phyloP scores from a whole-genome alignment of 2,113 vertebrate genomes.

The Crotalus viridis region DNA sequence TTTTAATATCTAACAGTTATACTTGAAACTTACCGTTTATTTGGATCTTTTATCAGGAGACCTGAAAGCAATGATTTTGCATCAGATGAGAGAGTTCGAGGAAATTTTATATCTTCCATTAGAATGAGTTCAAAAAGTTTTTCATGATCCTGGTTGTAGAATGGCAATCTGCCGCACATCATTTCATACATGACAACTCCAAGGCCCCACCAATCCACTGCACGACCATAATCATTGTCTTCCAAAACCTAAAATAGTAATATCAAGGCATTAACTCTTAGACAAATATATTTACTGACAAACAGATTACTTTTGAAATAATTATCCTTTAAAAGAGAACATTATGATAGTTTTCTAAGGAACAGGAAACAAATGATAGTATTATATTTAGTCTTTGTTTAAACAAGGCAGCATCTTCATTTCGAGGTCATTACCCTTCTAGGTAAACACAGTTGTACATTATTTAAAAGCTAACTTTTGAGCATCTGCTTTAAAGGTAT shows the following conservation, averaged over 20 bases:
- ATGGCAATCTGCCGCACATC: constrained; percentile 96
- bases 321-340: background rate
- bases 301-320: background rate
- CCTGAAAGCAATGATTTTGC: constrained; percentile 96
- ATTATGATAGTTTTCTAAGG: background rate
- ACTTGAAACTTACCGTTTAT: constrained; percentile 83
- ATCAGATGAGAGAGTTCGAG: constrained; percentile 90
- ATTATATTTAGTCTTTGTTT: background rate
- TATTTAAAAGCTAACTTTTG: background rate
- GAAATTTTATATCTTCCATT: constrained; percentile 99
- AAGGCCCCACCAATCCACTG: constrained; percentile 97
- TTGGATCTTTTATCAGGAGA: constrained; percentile 97
- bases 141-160: constrained; percentile 98
- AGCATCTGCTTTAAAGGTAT: background rate
- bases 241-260: constrained; percentile 84
- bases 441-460: background rate
- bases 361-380: background rate
- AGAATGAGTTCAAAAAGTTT: constrained; percentile 97
- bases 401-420: background rate
- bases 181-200: constrained; percentile 98
- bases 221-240: constrained; percentile 95
- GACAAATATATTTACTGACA: background rate
- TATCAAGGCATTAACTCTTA: constrained; percentile 16
- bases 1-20: background rate
- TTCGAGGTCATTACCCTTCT: background rate